Conservation (phyloP, 2,888 invertebrate species). For the Spodoptera littoralis region DNA sequence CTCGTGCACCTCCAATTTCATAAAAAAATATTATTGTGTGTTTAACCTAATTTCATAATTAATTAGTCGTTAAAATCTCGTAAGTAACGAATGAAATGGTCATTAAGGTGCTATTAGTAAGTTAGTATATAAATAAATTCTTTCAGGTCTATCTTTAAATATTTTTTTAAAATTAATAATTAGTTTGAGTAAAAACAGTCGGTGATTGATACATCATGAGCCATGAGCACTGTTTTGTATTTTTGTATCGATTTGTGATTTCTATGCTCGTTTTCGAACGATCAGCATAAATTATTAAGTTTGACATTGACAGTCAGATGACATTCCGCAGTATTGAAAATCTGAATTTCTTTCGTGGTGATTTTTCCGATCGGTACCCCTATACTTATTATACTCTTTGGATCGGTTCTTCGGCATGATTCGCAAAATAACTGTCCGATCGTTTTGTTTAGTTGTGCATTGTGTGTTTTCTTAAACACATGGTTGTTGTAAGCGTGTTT, state of each 20-base stretch:
- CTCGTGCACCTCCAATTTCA: no score
- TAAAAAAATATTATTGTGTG: no score
- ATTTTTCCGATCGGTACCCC: constrained; percentile 50
- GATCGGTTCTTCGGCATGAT: constrained; percentile 59
- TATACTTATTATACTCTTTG: no score
- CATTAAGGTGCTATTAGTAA: no score
- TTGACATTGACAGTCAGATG: constrained; percentile 38
- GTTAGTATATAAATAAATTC: no score
- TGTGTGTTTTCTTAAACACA: constrained; percentile 33
- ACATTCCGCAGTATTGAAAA: constrained; percentile 50
- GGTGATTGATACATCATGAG: no score
- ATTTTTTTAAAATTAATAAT: no score
- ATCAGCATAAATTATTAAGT: constrained; percentile 16
- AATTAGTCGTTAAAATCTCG: no score
- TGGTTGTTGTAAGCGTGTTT: constrained; percentile 35
- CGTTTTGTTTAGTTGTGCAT: constrained; percentile 35
- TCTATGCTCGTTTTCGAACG: constrained; percentile 31
- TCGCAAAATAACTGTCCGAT: constrained; percentile 50
- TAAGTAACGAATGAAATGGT: no score
- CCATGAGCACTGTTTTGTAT: no score
- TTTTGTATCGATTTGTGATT: not conserved
- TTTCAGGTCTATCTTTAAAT: not conserved
- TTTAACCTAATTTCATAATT: no score
- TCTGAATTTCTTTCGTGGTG: constrained; percentile 61
- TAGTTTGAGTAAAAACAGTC: no score